These are phyloP conservation scores for Coccyzus lansbergi DNA, from an alignment of 2,797 vertebrate species.

Conservation along the genomic window DNA sequence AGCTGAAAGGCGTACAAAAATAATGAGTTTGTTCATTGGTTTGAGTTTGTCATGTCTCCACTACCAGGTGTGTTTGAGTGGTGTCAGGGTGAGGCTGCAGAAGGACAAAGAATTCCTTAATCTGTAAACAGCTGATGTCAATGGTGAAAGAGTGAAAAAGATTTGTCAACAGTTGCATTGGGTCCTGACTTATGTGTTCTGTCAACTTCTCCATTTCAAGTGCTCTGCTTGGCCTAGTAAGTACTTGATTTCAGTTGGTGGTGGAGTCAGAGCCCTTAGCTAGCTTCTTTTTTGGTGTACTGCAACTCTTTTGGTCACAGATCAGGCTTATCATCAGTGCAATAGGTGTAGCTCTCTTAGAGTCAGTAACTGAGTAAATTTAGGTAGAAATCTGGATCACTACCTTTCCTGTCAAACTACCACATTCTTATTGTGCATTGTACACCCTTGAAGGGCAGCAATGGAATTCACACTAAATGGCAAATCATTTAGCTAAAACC, in stretches of 20 bases:
- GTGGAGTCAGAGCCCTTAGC: not conserved
- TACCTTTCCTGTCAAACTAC: not conserved
- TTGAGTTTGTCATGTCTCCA: not conserved
- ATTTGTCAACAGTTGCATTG: not conserved
- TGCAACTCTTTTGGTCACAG: not conserved
- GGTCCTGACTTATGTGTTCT: not conserved
- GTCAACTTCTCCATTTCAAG: not conserved
- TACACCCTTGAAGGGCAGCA: not conserved
- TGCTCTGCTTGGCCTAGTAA: not conserved
- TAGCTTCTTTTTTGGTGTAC: not conserved
- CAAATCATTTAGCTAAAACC: not conserved
- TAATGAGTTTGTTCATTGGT: not conserved
- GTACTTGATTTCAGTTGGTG: not conserved
- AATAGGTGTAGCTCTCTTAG: not conserved
- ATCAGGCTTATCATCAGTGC: not conserved
- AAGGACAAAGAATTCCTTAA: not conserved
- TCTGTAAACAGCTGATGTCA: not conserved
- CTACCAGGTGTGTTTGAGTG: not conserved
- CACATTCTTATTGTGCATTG: not conserved
- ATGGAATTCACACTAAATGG: not conserved
- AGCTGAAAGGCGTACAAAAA: not conserved
- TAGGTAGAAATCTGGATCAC: not conserved
- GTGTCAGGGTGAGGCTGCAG: not conserved
- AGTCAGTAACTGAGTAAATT: not conserved
- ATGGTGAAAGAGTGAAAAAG: rapidly evolving